Evolutionary conservation across 2,888 invertebrate genomes (phyloP), one percentile per base, ranked within the genome.

Genomic region (Papilio elwesi): DNA sequence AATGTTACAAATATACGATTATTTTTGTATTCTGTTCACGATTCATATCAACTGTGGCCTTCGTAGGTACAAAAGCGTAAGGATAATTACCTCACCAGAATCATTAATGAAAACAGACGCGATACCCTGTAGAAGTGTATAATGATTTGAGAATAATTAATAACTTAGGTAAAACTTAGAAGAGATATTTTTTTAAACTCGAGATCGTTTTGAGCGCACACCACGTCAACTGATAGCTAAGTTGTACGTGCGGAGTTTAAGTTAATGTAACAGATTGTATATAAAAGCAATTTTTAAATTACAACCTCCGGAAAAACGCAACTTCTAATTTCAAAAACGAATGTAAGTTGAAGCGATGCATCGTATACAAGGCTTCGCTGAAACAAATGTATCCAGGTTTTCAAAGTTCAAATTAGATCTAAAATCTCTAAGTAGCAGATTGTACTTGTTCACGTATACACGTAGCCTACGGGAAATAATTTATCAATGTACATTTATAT

Each of bases 401-500:
- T 73, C 53, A 70, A 75, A 80, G 79, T 77, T 79, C 83, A 88
- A 90, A 90, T 91, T 90, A 92, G 93, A 93, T 93, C 92, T 88
- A 76, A 84, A 90, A 91, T 49, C 63, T 63, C 68, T 73, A 73
- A 68, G 78, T 81, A 83, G 84, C 82, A 80, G 87, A 86, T 92
- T 92, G 93, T 93, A 93, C 92, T 91, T 88, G 82, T 85, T 85
- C 82, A 84, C 82, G 43, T 83, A 83, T 87, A 82, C 80, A 76
- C 81, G 79, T 78, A 82, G 82, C 83, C 86, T 87, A 84, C 79
- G 81, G 80, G 76, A 84, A 75, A 86, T 85, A 85, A 80, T 84
- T 87, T 83, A 87, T 83, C 82, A 79, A 82, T 85, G 85, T 88
- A 86, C 88, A 89, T 81, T 82, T 84, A 83, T 83, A 87, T 82